Percentiles rank a stretch among this genome's conserved stretches.
Conservation (phyloP, 2,888 invertebrate genomes). For the Athrips mouffetella region DNA sequence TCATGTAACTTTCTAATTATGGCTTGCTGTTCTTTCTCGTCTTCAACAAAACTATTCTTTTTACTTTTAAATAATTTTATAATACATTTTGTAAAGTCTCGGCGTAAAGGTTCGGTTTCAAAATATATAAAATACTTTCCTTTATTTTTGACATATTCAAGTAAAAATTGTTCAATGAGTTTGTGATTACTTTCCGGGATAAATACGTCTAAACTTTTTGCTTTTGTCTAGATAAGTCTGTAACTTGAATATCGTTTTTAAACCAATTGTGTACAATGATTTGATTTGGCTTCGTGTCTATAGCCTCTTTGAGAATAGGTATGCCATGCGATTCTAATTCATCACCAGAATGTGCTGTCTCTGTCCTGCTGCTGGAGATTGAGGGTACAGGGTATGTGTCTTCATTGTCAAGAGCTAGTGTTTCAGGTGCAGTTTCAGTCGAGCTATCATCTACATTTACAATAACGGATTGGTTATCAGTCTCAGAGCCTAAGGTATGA, state of each 20-base stretch:
- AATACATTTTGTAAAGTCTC: slow-evolving; percentile 4
- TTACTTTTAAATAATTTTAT: slow-evolving; percentile 13
- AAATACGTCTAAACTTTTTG: slow-evolving; percentile 3
- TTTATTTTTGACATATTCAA: slow-evolving; percentile 17
- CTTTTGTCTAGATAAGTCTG: not conserved
- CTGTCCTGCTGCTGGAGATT: not conserved
- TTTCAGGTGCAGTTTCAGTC: not conserved
- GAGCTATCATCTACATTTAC: not conserved
- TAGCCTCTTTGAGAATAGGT: slow-evolving; percentile 9
- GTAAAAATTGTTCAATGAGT: slow-evolving; percentile 16
- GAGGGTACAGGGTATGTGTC: not conserved
- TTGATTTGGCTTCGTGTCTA: slow-evolving; percentile 13
- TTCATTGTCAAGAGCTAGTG: too few relatives aligned
- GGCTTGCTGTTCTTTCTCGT: slow-evolving; percentile 13
- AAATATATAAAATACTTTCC: slow-evolving; percentile 21
- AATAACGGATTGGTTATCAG: not conserved
- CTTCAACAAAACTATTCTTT: not conserved
- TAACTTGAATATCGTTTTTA: not conserved
- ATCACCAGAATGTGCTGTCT: not conserved
- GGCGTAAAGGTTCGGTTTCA: slow-evolving; percentile 3
- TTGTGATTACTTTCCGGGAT: not conserved
- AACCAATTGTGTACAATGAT: slow-evolving; percentile 3
- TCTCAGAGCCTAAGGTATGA: not conserved
- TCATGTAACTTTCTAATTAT: slow-evolving; percentile 17
- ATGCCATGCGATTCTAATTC: not conserved